Evolutionary conservation across 2,888 invertebrate genomes (phyloP).

Genomic region (Gari tellinella): DNA sequence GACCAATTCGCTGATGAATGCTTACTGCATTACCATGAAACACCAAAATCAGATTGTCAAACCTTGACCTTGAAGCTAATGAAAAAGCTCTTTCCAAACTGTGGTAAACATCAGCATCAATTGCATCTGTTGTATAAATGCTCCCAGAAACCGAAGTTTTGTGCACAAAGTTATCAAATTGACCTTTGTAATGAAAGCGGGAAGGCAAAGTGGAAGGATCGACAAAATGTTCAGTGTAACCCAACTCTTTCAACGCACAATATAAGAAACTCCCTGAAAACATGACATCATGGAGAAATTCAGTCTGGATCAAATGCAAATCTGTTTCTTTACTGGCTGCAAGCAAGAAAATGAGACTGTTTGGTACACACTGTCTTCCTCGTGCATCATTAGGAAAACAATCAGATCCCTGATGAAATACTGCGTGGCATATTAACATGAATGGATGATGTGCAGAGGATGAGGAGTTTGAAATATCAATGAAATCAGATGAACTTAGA

Average conservation of each 20-base stretch:
- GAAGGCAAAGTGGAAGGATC: conserved; percentile 3
- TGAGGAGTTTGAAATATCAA: background rate
- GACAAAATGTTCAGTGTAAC: background rate
- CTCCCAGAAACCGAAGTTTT: background rate
- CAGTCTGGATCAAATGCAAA: background rate
- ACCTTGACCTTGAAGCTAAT: background rate
- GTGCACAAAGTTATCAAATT: background rate
- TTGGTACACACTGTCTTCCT: conserved; percentile 5
- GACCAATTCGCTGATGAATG: background rate
- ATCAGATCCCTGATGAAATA: conserved; percentile 1
- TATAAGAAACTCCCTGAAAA: conserved; percentile 1
- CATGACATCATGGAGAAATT: conserved; percentile 3
- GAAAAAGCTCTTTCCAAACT: conserved; percentile 1
- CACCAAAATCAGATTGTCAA: background rate
- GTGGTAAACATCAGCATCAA: background rate
- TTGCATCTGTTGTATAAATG: background rate
- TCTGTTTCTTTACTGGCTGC: background rate
- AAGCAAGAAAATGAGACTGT: background rate
- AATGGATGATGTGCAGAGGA: no score
- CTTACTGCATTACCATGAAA: background rate
- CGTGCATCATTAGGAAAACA: conserved; percentile 1
- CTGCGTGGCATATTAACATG: background rate
- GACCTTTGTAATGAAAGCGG: conserved; percentile 2
- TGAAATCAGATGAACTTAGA: background rate
- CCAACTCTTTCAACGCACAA: background rate